Base-by-base conservation (phyloP, 2,888 invertebrate genomes). In the Apotomis betuletana region DNA sequence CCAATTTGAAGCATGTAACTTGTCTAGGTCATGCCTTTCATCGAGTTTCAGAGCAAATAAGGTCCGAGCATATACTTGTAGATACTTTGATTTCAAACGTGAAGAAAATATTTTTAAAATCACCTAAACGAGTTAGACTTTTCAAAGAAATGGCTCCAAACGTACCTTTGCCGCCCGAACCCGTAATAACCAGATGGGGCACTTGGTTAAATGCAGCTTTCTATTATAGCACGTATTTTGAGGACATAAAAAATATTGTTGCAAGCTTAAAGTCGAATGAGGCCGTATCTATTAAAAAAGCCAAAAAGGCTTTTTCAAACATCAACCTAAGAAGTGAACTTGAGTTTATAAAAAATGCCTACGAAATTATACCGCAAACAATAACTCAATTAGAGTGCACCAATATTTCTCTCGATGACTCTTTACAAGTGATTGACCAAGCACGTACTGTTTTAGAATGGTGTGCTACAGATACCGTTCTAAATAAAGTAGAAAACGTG, bases 71-170 rank as follows among this genome's bases (percentile, higher is more conserved):
- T 36, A 63, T n/a, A 12, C 36, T 51, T 5, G 36, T 13, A 54
- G 13, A 52, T 52, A 41, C n/a, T 1, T 62, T 62, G 49, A 62
- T 51, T 15, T 10, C 49, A 5, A 62, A 51, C 8, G 51, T 62
- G 12, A 63, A 63, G 41, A 64, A 55, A 44, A 46, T 64, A 15
- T 63, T 54, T 61, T 61, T 61, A 49, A 49, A 51, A 62, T 41
- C 41, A 41, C 41, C 41, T 5, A 41, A 41, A 41, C 41, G 41
- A 41, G 41, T 41, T 1, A 41, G 6, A 41, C 41, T 41, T 41
- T 41, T 41, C 41, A 41, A 41, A 41, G 5, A 41, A 41, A 41
- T 41, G 41, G 41, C 41, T 41, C 41, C 41, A 6, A 41, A 41
- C 6, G 4, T 41, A 41, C 41, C 6, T 41, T 41, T 41, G 6